Evolutionary conservation across 2,113 vertebrate genomes (phyloP).

Genomic region (Brachypteracias leptosomus): DNA sequence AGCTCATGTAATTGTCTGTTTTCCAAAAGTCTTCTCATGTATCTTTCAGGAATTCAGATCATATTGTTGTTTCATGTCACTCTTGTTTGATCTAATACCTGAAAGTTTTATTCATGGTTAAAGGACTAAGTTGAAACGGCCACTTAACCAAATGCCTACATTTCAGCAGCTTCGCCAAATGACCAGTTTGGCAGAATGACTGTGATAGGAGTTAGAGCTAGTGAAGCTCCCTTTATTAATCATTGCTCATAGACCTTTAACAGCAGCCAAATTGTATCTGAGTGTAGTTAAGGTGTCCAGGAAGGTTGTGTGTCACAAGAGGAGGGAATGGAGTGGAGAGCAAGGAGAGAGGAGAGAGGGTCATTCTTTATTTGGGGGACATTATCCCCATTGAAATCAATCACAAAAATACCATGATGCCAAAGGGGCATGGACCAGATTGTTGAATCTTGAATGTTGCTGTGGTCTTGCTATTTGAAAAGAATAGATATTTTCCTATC

Average conservation of each 20-base stretch:
- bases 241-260: slow-evolving; percentile 5
- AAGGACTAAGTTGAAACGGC: slow-evolving; percentile 3
- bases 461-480: background rate
- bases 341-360: background rate
- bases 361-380: background rate
- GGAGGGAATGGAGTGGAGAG: background rate
- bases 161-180: background rate
- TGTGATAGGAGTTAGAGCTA: background rate
- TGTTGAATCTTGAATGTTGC: background rate
- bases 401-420: background rate
- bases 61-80: background rate
- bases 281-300: background rate
- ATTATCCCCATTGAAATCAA: background rate
- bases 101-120: background rate
- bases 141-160: background rate
- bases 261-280: background rate
- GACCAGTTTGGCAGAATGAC: background rate
- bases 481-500: background rate
- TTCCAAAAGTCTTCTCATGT: background rate
- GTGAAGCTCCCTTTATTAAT: background rate
- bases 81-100: background rate
- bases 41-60: slow-evolving; percentile 13
- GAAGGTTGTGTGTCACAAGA: background rate
- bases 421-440: background rate
- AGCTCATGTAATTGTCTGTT: background rate